These are phyloP conservation scores for Salminus brasiliensis DNA, from an alignment of 2,113 vertebrate genomes.

Conservation along the genomic window DNA sequence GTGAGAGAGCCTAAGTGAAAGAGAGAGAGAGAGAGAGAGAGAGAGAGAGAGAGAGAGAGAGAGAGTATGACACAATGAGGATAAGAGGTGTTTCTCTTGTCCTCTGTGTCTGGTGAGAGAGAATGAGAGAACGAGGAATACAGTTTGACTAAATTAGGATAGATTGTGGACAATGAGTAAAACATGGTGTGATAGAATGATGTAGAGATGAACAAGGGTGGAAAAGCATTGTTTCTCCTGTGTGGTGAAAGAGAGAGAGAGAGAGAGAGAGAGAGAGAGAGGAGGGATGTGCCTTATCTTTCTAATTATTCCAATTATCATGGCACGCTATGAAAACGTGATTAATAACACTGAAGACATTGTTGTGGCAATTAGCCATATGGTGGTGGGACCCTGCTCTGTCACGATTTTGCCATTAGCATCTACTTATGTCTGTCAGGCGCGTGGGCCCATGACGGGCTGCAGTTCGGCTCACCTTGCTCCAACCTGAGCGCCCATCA, in stretches of 20 bases:
- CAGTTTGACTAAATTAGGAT: constrained; percentile 17
- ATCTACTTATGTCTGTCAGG: constrained; percentile 99
- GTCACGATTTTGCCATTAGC: constrained; percentile 99
- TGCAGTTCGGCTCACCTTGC: constrained; percentile 98
- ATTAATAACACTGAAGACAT: constrained; percentile 99
- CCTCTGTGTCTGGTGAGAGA: background rate
- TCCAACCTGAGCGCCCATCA: constrained; percentile 85
- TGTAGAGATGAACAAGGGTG: background rate
- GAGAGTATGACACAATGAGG: constrained; percentile 14
- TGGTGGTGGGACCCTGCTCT: constrained; percentile 99
- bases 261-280: too few species aligned
- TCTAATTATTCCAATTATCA: constrained; percentile 99
- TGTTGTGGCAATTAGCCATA: constrained; percentile 99
- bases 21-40: too few species aligned
- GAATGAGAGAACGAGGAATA: constrained; percentile 60
- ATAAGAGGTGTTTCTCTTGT: too few species aligned
- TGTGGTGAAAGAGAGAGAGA: constrained; percentile 55
- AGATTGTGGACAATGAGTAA: constrained; percentile 10
- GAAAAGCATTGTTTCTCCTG: constrained; percentile 43
- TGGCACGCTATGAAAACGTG: constrained; percentile 99
- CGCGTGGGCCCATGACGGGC: constrained; percentile 98
- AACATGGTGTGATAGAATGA: constrained; percentile 6
- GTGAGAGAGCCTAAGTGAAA: too few species aligned
- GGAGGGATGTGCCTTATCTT: constrained; percentile 83
- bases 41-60: too few species aligned